These are phyloP conservation scores for Sanderia malayensis DNA, from an alignment of 30 jellyfish, hydroid and myxozoan genomes.

Conservation along the genomic window DNA sequence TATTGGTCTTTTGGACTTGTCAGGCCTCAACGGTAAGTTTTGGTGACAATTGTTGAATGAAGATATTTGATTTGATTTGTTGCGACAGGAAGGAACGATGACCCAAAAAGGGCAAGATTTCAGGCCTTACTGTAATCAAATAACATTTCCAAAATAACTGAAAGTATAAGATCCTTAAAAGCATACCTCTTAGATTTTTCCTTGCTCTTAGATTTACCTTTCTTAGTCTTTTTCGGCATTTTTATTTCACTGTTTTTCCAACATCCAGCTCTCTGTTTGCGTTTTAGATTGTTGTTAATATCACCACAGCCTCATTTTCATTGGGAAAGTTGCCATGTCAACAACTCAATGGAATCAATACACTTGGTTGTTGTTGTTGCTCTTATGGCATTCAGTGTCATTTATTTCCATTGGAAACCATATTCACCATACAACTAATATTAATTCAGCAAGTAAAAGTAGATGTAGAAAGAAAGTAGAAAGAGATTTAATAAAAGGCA, in stretches of 20 bases:
- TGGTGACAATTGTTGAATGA: neutral
- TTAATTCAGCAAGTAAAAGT: too few relatives aligned
- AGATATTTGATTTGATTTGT: neutral
- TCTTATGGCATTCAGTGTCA: neutral
- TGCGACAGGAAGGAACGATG: too few relatives aligned
- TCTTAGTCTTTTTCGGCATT: slow-evolving; percentile 66
- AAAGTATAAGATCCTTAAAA: too few relatives aligned
- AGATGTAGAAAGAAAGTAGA: too few relatives aligned
- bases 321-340: slow-evolving; percentile 32
- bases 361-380: neutral
- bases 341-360: neutral
- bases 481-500: too few relatives aligned
- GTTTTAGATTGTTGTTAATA: neutral
- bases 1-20: neutral
- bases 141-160: too few relatives aligned
- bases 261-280: neutral
- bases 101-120: too few relatives aligned
- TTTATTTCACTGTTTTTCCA: slow-evolving; percentile 1
- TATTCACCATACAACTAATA: too few relatives aligned
- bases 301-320: slow-evolving; percentile 49
- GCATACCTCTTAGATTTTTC: slow-evolving; percentile 56
- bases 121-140: too few relatives aligned
- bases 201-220: slow-evolving; percentile 41
- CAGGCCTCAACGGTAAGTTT: neutral
- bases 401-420: too few relatives aligned